Conservation (phyloP, 2,797 vertebrate genomes). For the Fistularia tabacaria region DNA sequence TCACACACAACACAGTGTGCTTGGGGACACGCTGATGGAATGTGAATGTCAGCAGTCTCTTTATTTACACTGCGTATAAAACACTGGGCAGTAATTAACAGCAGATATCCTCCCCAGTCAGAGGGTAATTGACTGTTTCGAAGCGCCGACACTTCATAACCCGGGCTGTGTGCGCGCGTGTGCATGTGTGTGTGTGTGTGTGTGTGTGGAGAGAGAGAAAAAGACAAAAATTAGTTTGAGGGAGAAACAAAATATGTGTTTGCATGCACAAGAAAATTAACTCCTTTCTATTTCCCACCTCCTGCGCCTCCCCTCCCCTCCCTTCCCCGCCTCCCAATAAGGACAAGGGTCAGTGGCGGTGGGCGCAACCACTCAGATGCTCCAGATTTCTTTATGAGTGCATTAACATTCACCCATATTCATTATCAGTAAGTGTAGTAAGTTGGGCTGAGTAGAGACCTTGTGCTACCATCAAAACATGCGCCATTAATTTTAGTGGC, state of each 20-base stretch:
- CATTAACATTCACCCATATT: constrained; percentile 95
- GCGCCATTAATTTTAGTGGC: constrained; percentile 51
- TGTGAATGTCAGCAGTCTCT: constrained; percentile 99
- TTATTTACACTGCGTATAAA: constrained; percentile 99
- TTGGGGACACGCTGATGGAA: constrained; percentile 93
- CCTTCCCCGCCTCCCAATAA: constrained; percentile 56
- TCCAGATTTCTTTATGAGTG: constrained; percentile 92
- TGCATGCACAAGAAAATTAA: constrained; percentile 76
- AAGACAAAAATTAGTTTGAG: constrained; percentile 42
- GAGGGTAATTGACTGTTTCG: constrained; percentile 99
- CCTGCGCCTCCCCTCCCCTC: constrained; percentile 81
- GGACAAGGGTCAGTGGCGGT: constrained; percentile 92
- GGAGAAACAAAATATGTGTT: constrained; percentile 46
- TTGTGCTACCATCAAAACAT: constrained; percentile 58
- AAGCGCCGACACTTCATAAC: constrained; percentile 95
- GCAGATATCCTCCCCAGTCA: constrained; percentile 91
- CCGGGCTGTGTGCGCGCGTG: constrained; percentile 59
- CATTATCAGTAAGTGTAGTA: constrained; percentile 86
- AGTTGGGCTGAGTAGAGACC: constrained; percentile 63
- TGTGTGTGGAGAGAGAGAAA: constrained; percentile 5
- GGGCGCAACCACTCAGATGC: constrained; percentile 89
- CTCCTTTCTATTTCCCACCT: constrained; percentile 82
- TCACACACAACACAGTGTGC: constrained; percentile 73
- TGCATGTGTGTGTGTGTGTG: constrained; percentile 1
- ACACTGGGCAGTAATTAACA: constrained; percentile 98